A percentile compares a stretch with the other conserved stretches of the same genome.
Conservation (phyloP, 2,888 invertebrate genomes). For the Abscondita cerata region DNA sequence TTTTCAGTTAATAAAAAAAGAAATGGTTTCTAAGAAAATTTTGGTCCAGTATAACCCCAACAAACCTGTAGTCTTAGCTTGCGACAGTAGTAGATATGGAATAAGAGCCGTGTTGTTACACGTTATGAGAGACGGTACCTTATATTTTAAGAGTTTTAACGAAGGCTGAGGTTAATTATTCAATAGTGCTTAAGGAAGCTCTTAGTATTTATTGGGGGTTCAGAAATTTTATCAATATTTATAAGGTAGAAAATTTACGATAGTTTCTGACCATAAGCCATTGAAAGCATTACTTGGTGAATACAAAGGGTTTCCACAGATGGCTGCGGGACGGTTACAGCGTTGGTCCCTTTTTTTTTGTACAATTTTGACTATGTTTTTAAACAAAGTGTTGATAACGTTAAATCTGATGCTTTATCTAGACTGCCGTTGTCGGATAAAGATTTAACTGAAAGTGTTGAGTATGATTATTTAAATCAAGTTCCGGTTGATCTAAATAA, state of each 20-base stretch:
- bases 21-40: no score
- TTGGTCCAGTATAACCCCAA: no score
- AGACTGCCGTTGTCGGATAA: not conserved
- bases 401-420: not conserved
- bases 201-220: constrained; percentile 32
- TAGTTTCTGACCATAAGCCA: constrained; percentile 49
- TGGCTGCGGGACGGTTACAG: constrained; percentile 44
- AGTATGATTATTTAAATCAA: constrained; percentile 20
- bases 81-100: no score
- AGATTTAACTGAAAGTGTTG: not conserved
- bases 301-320: constrained; percentile 45
- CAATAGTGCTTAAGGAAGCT: constrained; percentile 34
- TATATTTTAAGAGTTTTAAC: constrained; percentile 10
- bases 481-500: constrained; percentile 8
- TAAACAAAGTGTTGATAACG: not conserved
- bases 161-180: constrained; percentile 28
- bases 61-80: no score
- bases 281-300: constrained; percentile 45
- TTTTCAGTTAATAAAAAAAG: no score
- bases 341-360: not conserved
- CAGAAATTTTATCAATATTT: constrained; percentile 50
- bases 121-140: no score
- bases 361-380: not conserved
- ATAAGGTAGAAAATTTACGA: constrained; percentile 43
- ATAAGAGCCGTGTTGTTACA: no score